Evolutionary conservation across 2,797 vertebrate species (phyloP).

Genomic region (Phrynocephalus forsythii): DNA sequence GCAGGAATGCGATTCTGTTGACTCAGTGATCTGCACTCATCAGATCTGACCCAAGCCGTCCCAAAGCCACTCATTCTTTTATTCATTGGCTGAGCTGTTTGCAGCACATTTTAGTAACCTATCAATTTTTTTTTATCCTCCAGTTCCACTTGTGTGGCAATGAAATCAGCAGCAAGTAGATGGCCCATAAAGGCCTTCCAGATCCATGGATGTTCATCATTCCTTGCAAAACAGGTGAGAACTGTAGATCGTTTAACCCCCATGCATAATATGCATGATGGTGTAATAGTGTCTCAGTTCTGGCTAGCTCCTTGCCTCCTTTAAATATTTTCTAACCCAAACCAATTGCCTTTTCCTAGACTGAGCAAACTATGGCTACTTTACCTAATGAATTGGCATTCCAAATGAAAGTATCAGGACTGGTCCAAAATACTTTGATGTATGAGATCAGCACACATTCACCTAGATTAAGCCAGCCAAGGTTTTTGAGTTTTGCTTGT

Average conservation of each 20-base stretch:
- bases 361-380: background rate
- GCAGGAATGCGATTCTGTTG: background rate
- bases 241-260: background rate
- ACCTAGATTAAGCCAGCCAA: too few relatives aligned
- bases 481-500: too few relatives aligned
- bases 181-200: background rate
- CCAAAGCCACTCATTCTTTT: background rate
- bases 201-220: background rate
- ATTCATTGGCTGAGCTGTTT: background rate
- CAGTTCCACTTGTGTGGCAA: background rate
- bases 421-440: too few relatives aligned
- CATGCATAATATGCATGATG: background rate
- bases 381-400: background rate
- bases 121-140: background rate
- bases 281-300: background rate
- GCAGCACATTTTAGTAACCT: background rate
- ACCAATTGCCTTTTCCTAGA: background rate
- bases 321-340: slow-evolving; percentile 4
- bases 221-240: background rate
- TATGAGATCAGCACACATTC: too few relatives aligned
- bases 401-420: too few relatives aligned
- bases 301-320: background rate
- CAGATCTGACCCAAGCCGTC: background rate
- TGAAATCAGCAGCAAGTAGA: background rate
- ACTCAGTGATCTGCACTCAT: background rate